Conservation (phyloP, 2,797 vertebrate species). For the Lithobates sylvaticus region DNA sequence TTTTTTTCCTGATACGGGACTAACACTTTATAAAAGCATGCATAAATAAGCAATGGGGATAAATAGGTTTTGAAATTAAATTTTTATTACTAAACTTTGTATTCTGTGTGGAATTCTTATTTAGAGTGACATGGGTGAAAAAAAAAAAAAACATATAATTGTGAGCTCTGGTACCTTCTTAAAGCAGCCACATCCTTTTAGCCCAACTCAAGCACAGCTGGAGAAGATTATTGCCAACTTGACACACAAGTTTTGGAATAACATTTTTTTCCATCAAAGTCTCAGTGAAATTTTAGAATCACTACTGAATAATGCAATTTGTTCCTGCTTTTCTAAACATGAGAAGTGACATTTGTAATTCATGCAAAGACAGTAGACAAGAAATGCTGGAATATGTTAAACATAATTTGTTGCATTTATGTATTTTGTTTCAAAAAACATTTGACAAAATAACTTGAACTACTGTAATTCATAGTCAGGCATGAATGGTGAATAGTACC, state of each 20-base stretch:
- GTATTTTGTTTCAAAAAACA: not conserved
- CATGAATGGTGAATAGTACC: too few species aligned
- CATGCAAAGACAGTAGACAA: conserved; percentile 1
- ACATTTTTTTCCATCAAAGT: conserved; percentile 33
- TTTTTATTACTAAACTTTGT: too few species aligned
- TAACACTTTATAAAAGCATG: too few species aligned
- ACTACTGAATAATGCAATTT: conserved; percentile 37
- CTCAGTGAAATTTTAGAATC: conserved; percentile 19
- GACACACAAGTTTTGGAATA: conserved; percentile 35
- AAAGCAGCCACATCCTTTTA: conserved; percentile 7
- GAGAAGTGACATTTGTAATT: conserved; percentile 17
- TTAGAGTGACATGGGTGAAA: too few species aligned
- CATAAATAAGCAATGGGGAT: too few species aligned
- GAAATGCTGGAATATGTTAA: not conserved
- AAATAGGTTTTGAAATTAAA: too few species aligned
- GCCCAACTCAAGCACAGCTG: conserved; percentile 32
- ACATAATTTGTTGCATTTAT: not conserved
- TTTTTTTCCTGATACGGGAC: too few species aligned
- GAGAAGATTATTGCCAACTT: conserved; percentile 32
- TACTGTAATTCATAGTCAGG: too few species aligned
- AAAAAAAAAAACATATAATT: too few species aligned
- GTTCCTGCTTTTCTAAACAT: conserved; percentile 13
- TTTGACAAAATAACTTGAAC: too few species aligned
- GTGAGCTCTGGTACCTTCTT: not conserved
- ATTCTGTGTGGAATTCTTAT: too few species aligned